Conservation (phyloP, 2,797 vertebrate genomes). For the Spinibarbus caldwelli region DNA sequence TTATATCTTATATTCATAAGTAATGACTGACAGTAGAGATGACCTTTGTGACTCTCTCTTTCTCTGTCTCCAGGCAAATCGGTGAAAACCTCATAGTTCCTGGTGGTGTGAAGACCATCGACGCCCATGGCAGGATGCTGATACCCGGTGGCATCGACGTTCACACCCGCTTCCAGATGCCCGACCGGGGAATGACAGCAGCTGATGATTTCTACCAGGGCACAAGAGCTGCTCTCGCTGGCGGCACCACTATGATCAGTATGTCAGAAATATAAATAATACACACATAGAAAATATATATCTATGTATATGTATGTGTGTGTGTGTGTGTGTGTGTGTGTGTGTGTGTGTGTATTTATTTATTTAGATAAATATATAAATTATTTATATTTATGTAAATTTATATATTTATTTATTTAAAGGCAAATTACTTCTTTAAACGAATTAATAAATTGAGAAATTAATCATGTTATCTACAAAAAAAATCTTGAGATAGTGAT, state of each 20-base stretch:
- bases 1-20: background rate
- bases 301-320: too few relatives aligned
- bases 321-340: too few relatives aligned
- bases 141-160: slow-evolving; percentile 96
- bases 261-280: slow-evolving; percentile 60
- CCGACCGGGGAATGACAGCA: slow-evolving; percentile 92
- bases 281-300: too few relatives aligned
- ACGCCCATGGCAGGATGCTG: slow-evolving; percentile 95
- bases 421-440: too few relatives aligned
- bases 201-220: slow-evolving; percentile 98
- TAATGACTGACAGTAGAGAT: background rate
- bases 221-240: slow-evolving; percentile 91
- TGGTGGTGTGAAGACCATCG: slow-evolving; percentile 95
- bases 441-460: too few relatives aligned
- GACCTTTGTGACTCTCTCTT: background rate
- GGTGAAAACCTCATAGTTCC: slow-evolving; percentile 98
- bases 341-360: too few relatives aligned
- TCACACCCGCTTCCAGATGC: slow-evolving; percentile 98
- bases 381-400: too few relatives aligned
- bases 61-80: slow-evolving; percentile 83
- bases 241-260: slow-evolving; percentile 98
- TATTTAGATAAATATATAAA: too few relatives aligned
- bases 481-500: too few relatives aligned
- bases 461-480: too few relatives aligned
- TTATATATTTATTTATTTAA: too few relatives aligned